phyloP scores from a whole-genome alignment of 1,140 invertebrate species.

The Tachypleus tridentatus region DNA sequence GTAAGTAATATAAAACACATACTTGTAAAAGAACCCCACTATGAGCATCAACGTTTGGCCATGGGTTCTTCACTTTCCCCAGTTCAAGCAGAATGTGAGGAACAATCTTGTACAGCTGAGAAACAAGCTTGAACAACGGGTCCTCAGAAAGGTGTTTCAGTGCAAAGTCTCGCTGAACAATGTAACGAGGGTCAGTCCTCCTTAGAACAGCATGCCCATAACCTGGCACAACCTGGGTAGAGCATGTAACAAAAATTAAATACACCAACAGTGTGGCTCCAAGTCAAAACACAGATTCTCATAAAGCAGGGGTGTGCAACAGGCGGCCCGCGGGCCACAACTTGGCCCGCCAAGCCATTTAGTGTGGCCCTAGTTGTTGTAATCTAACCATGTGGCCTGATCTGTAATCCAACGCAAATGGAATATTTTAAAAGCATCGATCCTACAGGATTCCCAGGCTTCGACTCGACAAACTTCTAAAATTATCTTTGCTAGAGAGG shows the following conservation, averaged over 20 bases:
- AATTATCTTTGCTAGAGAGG: too few species aligned
- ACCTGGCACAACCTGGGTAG: slow-evolving; percentile 44
- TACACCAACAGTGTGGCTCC: slow-evolving; percentile 6
- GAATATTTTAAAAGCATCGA: too few species aligned
- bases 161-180: slow-evolving; percentile 46
- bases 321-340: too few species aligned
- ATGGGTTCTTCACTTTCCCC: slow-evolving; percentile 49
- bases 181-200: slow-evolving; percentile 48
- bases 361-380: too few species aligned
- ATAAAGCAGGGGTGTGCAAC: too few species aligned
- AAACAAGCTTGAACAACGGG: slow-evolving; percentile 41
- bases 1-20: slow-evolving; percentile 6
- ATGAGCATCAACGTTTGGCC: slow-evolving; percentile 51
- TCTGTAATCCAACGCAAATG: too few species aligned
- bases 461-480: too few species aligned
- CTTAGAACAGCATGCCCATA: slow-evolving; percentile 49
- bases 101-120: slow-evolving; percentile 43
- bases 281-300: slow-evolving; percentile 11
- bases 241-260: slow-evolving; percentile 1
- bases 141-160: slow-evolving; percentile 46
- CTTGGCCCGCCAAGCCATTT: too few species aligned
- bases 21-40: slow-evolving; percentile 46
- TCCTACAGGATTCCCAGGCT: too few species aligned
- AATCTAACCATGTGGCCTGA: too few species aligned
- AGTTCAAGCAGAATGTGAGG: slow-evolving; percentile 44